Conservation (phyloP, 2,113 vertebrate species). For the Nesogale talazaci region DNA sequence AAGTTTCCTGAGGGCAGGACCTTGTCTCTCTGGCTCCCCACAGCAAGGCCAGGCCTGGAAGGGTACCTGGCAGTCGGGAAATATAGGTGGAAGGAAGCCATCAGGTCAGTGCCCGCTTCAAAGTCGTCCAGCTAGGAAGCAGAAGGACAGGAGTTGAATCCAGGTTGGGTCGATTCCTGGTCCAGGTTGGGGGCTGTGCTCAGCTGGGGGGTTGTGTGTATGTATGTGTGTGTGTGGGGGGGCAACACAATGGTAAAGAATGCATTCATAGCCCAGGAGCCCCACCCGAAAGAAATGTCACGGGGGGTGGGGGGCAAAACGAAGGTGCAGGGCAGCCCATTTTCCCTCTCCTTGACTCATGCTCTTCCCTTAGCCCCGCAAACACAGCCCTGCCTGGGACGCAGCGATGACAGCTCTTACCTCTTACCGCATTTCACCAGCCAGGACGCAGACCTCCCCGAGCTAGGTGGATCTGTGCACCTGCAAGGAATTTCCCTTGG, state of each 20-base stretch:
- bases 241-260: too few relatives aligned
- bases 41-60: neutral
- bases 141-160: neutral
- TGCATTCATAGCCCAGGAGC: too few relatives aligned
- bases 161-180: neutral
- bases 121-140: neutral
- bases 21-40: neutral
- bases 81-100: neutral
- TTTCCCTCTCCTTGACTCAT: neutral
- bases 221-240: neutral
- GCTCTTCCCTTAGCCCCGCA: neutral
- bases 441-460: too few relatives aligned
- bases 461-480: neutral
- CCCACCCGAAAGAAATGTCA: neutral
- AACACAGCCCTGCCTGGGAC: neutral
- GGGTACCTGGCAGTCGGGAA: neutral
- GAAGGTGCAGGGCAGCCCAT: too few relatives aligned
- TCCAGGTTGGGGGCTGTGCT: neutral
- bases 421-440: neutral
- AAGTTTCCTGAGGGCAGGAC: neutral
- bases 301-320: too few relatives aligned
- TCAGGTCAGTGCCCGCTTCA: neutral
- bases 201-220: neutral
- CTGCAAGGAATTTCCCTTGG: neutral
- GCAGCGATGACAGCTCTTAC: neutral